These are phyloP conservation scores for Tortricodes alternella DNA, from an alignment of 2,888 invertebrate genomes.

Conservation along the genomic window DNA sequence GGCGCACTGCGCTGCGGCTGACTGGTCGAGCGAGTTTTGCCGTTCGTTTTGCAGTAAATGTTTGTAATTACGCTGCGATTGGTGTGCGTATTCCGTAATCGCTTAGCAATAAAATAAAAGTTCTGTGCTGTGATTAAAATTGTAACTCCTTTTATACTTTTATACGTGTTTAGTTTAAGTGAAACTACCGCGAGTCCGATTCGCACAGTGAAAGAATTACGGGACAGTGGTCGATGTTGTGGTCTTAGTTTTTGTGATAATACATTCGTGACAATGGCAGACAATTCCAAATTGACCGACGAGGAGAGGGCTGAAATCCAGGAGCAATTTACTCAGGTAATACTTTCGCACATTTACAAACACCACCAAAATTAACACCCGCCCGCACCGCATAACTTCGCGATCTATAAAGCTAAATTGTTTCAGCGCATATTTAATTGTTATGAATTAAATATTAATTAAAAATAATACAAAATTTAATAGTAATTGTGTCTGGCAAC, in stretches of 20 bases:
- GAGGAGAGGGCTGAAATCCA: constrained; percentile 89
- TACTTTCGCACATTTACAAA: constrained; percentile 46
- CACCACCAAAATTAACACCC: not conserved
- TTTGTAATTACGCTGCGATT: constrained; percentile 37
- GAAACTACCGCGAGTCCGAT: constrained; percentile 46
- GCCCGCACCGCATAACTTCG: constrained; percentile 7
- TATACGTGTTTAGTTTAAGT: constrained; percentile 52
- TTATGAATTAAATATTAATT: not conserved
- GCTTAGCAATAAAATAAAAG: constrained; percentile 27
- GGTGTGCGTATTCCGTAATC: constrained; percentile 33
- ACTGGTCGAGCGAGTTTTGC: constrained; percentile 34
- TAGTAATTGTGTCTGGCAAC: constrained; percentile 28
- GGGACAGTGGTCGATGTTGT: constrained; percentile 53
- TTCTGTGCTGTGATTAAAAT: constrained; percentile 49
- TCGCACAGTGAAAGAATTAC: constrained; percentile 21
- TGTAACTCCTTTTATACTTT: constrained; percentile 44
- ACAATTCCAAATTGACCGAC: constrained; percentile 82
- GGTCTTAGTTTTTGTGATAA: constrained; percentile 68
- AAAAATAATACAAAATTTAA: no score
- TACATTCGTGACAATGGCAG: constrained; percentile 72
- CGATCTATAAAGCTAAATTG: not conserved
- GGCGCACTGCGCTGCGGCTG: constrained; percentile 19
- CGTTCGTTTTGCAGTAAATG: constrained; percentile 35
- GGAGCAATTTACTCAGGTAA: constrained; percentile 89
- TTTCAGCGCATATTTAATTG: not conserved